Percentiles rank a stretch among this genome's conserved stretches.
These are phyloP conservation scores for Serilophus lunatus DNA, from an alignment of 2,113 vertebrate species.

Conservation along the genomic window DNA sequence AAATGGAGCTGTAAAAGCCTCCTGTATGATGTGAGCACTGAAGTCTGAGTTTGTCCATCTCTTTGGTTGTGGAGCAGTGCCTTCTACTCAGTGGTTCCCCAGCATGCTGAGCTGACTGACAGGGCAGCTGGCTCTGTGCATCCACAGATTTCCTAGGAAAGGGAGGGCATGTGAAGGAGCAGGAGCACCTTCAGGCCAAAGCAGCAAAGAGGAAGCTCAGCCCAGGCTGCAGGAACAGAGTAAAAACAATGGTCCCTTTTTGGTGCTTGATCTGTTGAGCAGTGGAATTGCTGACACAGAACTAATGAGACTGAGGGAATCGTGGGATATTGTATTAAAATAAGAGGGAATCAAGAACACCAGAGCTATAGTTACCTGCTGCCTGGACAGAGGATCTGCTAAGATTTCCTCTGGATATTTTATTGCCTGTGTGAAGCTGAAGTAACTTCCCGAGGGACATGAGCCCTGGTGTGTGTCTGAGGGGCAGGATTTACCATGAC, in stretches of 20 bases:
- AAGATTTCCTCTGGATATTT: background rate
- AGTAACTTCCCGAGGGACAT: background rate
- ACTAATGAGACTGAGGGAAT: background rate
- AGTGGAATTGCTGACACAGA: background rate
- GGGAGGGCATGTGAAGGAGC: background rate
- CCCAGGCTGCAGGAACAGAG: background rate
- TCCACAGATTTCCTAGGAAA: background rate
- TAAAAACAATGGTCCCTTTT: background rate
- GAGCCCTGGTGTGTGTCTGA: background rate
- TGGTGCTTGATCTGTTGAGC: background rate
- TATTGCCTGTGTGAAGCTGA: background rate
- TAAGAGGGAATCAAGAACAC: background rate
- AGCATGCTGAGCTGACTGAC: rapidly evolving
- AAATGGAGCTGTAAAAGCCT: background rate
- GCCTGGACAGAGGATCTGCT: background rate
- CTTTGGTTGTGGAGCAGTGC: background rate
- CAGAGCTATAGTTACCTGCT: background rate
- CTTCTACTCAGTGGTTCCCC: background rate
- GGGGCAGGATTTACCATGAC: constrained; percentile 17
- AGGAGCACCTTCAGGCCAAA: background rate
- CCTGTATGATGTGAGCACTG: background rate
- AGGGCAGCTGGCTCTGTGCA: background rate
- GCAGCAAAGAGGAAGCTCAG: background rate
- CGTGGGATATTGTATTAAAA: background rate
- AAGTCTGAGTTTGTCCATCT: background rate